Evolutionary conservation across 2,888 invertebrate species (phyloP).

Genomic region (Eristalinus aeneus): DNA sequence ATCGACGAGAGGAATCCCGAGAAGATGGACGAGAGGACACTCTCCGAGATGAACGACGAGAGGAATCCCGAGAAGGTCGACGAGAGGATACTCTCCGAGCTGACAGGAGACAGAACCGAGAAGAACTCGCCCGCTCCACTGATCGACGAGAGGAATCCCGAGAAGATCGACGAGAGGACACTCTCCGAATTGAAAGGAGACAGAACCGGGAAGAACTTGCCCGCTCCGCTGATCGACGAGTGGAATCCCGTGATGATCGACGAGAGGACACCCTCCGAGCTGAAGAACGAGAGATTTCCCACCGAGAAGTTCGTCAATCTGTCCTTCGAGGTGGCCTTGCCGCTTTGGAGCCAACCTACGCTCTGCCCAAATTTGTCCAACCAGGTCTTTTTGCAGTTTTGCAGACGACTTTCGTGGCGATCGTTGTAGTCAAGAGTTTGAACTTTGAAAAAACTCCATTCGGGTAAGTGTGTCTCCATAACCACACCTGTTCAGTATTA

Average conservation of each 20-base stretch:
- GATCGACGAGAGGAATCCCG: not conserved
- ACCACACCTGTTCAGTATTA: not conserved
- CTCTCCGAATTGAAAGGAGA: not conserved
- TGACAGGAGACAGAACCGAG: not conserved
- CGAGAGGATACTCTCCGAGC: no score
- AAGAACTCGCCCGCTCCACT: not conserved
- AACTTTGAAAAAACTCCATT: conserved; percentile 58
- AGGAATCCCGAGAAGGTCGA: not conserved
- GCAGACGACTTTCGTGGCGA: conserved; percentile 70
- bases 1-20: not conserved
- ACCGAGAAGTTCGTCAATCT: no score
- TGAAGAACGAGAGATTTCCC: not conserved
- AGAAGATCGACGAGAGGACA: not conserved
- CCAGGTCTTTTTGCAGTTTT: conserved; percentile 58
- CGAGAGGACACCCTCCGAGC: not conserved
- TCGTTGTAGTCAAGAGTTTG: conserved; percentile 70
- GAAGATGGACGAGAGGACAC: no score
- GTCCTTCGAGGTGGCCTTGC: not conserved
- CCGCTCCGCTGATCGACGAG: not conserved
- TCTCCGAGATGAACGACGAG: not conserved
- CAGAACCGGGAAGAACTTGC: not conserved
- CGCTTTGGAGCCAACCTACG: not conserved
- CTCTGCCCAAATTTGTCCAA: conserved; percentile 22
- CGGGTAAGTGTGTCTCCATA: conserved; percentile 54
- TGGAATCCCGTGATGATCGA: no score